Conservation (phyloP, 1,140 invertebrate genomes). For the Drosophila tani region DNA sequence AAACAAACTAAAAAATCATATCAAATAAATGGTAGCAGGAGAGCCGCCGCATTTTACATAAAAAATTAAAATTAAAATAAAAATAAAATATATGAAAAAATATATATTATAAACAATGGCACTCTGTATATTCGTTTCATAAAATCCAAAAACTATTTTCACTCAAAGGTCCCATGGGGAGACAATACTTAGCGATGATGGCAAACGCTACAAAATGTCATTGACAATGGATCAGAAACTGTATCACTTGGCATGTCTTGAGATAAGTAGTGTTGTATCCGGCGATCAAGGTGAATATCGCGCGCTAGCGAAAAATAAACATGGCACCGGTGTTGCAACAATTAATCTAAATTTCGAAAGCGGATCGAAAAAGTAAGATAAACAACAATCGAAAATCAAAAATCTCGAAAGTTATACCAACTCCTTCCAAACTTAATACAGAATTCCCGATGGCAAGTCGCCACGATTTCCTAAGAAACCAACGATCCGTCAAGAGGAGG, state of each 20-base stretch:
- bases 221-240: slow-evolving; percentile 94
- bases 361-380: slow-evolving; percentile 93
- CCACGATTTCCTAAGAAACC: slow-evolving; percentile 99
- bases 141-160: slow-evolving; percentile 31
- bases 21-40: neutral
- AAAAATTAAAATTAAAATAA: neutral
- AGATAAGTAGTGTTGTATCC: slow-evolving; percentile 93
- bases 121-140: slow-evolving; percentile 25
- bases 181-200: slow-evolving; percentile 90
- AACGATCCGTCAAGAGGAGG: slow-evolving; percentile 97
- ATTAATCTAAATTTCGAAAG: slow-evolving; percentile 98
- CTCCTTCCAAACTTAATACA: slow-evolving; percentile 84
- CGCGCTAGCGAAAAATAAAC: slow-evolving; percentile 95
- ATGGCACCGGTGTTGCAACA: slow-evolving; percentile 96
- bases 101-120: neutral
- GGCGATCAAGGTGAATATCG: slow-evolving; percentile 96
- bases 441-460: slow-evolving; percentile 97
- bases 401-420: slow-evolving; percentile 18
- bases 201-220: slow-evolving; percentile 91
- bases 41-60: neutral
- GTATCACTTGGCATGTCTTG: slow-evolving; percentile 94
- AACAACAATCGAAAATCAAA: slow-evolving; percentile 11
- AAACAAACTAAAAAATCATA: neutral
- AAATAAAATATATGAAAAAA: neutral
- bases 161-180: slow-evolving; percentile 92